These are phyloP conservation scores for Puma concolor DNA, from an alignment of 2,113 vertebrate genomes.

Conservation along the genomic window DNA sequence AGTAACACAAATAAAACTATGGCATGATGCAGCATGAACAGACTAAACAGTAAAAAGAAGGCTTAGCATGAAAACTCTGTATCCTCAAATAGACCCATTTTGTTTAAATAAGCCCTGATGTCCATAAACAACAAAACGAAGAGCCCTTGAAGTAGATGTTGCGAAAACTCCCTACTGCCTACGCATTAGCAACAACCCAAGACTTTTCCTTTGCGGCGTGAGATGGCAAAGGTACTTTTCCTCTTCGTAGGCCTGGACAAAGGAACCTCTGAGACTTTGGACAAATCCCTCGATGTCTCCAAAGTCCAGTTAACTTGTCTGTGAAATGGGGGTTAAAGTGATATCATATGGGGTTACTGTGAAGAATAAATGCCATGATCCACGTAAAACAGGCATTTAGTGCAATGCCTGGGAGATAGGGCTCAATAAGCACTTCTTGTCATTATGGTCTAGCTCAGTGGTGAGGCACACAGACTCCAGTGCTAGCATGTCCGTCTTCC, in stretches of 20 bases:
- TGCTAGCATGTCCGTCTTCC: not conserved
- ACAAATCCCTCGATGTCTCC: not conserved
- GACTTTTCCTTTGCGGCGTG: not conserved
- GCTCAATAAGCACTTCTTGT: not conserved
- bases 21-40: constrained; percentile 80
- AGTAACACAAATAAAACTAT: constrained; percentile 64
- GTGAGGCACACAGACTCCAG: not conserved
- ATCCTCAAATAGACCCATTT: constrained; percentile 25
- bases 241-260: not conserved
- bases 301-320: not conserved
- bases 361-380: not conserved
- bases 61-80: constrained; percentile 33
- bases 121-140: not conserved
- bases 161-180: not conserved
- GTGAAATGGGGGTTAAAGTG: not conserved
- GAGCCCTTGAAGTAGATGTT: not conserved
- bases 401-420: not conserved
- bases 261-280: not conserved
- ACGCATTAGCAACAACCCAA: not conserved
- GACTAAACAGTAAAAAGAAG: constrained; percentile 70
- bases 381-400: not conserved
- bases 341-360: not conserved
- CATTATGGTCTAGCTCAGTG: not conserved
- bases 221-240: not conserved
- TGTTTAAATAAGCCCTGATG: not conserved